Base-by-base conservation (phyloP, 2,113 vertebrate species). In the Chlorodrepanis virens region DNA sequence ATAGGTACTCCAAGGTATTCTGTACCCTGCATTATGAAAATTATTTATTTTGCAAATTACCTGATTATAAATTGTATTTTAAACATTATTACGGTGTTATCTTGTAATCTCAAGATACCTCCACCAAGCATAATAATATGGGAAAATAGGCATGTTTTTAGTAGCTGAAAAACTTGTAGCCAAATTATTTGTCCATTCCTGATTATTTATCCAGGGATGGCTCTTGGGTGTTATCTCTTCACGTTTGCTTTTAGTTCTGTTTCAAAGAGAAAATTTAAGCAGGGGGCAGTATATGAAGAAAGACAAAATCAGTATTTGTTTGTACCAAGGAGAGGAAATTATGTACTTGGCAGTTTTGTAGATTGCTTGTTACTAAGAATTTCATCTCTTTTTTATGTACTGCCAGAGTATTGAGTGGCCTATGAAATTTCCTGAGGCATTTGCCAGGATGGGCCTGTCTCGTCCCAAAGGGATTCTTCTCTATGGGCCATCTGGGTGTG, bases 351-450 rank as follows among this genome's bases (percentile, higher is more conserved):
- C 28, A 28, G 12, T 52, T 72, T 45, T 56, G 40, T 25, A 45
- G 61, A 37, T 53, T 45, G 19, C 42, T 50, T 28, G 1, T 57
- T 47, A 40, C 40, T 78, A 47, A 72, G 27, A 68, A 77, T 61
- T 65, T 74, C 2, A 35, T 83, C 19, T n/a, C 33, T 91, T 31
- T 35, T 82, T 89, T 29, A 3, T 93, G 31, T 94, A 25, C 77
- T 90, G 95, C 23, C 95, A 99, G 99, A 98, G 98, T 49, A 96
- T 99, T 7, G 99, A 99, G 94, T 99, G 99, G 99, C 99, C 99
- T 6, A 98, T 99, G 98, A 98, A 95, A 77, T 98, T 98, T 91
- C 99, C 99, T 5, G 97, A 98, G 69, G 99, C 99, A 0, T 99
- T 99, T 79, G 94, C 97, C 18, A 98, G 99, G 80, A 98, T 99